phyloP scores from a whole-genome alignment of 2,888 invertebrate species.

The Uloborus plumipes region DNA sequence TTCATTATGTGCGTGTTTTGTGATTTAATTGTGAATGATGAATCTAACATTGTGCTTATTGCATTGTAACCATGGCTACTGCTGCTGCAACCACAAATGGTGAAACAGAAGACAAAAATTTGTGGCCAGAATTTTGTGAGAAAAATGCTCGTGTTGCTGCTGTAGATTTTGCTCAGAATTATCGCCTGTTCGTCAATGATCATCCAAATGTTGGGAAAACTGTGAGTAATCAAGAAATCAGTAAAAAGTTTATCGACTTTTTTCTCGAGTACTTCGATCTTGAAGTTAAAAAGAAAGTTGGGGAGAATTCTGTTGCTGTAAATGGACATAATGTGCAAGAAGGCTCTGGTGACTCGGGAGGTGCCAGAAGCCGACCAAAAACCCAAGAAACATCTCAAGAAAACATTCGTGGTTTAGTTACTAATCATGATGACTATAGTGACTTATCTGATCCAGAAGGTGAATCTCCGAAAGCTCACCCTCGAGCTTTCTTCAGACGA shows the following conservation, averaged over 20 bases:
- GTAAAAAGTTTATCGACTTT: slow-evolving; percentile 54
- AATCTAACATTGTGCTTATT: neutral
- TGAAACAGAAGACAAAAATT: slow-evolving; percentile 49
- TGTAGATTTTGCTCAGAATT: slow-evolving; percentile 61
- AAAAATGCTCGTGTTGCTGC: slow-evolving; percentile 64
- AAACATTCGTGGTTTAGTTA: slow-evolving; percentile 45
- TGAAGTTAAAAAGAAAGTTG: slow-evolving; percentile 59
- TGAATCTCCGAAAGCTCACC: slow-evolving; percentile 83
- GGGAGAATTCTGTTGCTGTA: slow-evolving; percentile 38
- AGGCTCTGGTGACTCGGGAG: slow-evolving; percentile 14
- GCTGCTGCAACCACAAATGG: slow-evolving; percentile 50
- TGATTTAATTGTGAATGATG: neutral
- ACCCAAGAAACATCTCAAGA: slow-evolving; percentile 63
- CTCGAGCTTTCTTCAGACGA: slow-evolving; percentile 81
- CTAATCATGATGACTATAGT: slow-evolving; percentile 70
- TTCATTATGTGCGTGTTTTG: slow-evolving; percentile 19
- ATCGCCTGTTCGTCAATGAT: slow-evolving; percentile 62
- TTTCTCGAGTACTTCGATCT: slow-evolving; percentile 61
- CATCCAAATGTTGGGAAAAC: slow-evolving; percentile 53
- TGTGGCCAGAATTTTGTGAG: slow-evolving; percentile 65
- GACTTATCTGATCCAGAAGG: slow-evolving; percentile 80
- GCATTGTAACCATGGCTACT: slow-evolving; percentile 35
- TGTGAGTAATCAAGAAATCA: slow-evolving; percentile 58
- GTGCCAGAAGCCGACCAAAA: slow-evolving; percentile 45
- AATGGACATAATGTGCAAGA: slow-evolving; percentile 53